Conservation (phyloP, 1,140 invertebrate genomes). For the Oncopodura yosiiana region DNA sequence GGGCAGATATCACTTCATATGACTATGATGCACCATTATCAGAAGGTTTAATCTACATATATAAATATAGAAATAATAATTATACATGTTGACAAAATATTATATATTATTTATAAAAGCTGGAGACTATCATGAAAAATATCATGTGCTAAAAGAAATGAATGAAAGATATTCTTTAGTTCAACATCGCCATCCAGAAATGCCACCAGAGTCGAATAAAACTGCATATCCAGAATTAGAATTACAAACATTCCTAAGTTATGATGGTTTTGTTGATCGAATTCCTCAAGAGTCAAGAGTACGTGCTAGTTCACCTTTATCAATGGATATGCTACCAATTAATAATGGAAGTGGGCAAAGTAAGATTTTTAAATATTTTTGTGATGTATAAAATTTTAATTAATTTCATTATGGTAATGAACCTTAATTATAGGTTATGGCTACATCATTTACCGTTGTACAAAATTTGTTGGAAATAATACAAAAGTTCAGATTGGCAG, state of each 20-base stretch:
- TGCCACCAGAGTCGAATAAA: too few species aligned
- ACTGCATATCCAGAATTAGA: conserved; percentile 19
- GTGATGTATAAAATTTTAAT: too few species aligned
- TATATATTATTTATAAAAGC: too few species aligned
- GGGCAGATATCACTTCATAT: too few species aligned
- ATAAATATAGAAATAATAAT: not conserved
- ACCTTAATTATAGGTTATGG: too few species aligned
- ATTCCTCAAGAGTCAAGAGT: not conserved
- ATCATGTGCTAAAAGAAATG: too few species aligned
- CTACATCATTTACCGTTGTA: too few species aligned
- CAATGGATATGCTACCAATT: conserved; percentile 43
- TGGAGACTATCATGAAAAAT: too few species aligned
- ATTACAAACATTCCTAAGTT: conserved; percentile 2
- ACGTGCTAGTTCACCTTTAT: conserved; percentile 3
- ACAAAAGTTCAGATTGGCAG: conserved; percentile 8
- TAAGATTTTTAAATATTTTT: too few species aligned
- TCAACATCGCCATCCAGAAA: too few species aligned
- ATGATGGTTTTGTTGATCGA: conserved; percentile 6
- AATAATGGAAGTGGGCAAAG: conserved; percentile 39
- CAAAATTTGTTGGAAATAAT: not conserved
- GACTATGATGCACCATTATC: conserved; percentile 11
- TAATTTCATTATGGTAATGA: too few species aligned
- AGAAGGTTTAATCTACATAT: conserved; percentile 36
- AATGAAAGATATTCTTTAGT: too few species aligned
- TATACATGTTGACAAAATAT: not conserved